Base-by-base conservation (phyloP, 2,113 vertebrate genomes). In the Narcine bancroftii region DNA sequence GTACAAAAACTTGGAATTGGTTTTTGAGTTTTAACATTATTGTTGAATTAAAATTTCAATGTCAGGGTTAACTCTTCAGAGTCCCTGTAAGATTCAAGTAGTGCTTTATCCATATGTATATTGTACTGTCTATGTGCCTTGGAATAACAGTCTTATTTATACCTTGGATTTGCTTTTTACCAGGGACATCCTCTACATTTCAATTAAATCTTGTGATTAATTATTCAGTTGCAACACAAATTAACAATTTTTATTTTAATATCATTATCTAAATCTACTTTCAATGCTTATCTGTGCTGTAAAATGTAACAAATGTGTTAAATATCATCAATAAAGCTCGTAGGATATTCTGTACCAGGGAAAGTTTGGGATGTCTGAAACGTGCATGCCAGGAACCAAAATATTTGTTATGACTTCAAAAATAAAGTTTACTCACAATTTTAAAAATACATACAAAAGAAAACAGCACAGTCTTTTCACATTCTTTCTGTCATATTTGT, bases 281-380 rank as follows among this genome's bases (percentile, higher is more conserved):
- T 91, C 39, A 65, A 42, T 45, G 24, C 47, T 91, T 91, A 69
- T 26, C 13, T 69, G 42, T 42, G 2, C 89, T 45, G 66, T 91
- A 91, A 91, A 91, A 91, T 47, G n/a, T 56, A 65, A 39, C 21
- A 89, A 89, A 42, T 26, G 39, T 91, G 63, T 66, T 9, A 69
- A 26, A 91, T 47, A 26, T 26, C 17, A 91, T 91, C 42, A 91
- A 91, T 21, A 66, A 65, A 66, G 36, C 33, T 91, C 66, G 63
- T 39, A 47, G 42, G 39, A 45, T 39, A 17, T 69, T 91, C 36
- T 91, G 89, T 66, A 15, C 39, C 39, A 47, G 63, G 39, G 89
- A 69, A 69, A 24, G 39, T 66, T 45, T 47, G 63, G 39, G 63
- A 47, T 69, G 89, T 45, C 89, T 47, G 65, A 91, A 47, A 26